Conservation (phyloP, 2,888 invertebrate genomes). For the Synergus japonicus region DNA sequence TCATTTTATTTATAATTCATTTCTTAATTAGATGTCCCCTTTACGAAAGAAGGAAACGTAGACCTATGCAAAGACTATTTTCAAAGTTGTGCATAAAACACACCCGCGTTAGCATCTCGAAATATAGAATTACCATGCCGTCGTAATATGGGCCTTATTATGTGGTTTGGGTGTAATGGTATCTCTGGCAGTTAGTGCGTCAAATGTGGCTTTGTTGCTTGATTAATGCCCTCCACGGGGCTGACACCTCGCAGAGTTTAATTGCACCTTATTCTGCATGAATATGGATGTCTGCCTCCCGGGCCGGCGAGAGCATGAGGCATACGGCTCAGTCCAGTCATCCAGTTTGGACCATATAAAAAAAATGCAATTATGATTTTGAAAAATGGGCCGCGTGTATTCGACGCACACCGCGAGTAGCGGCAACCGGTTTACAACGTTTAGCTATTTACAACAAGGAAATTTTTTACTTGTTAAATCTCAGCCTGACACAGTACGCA, state of each 20-base stretch:
- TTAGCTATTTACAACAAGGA: constrained; percentile 40
- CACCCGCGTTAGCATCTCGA: constrained; percentile 49
- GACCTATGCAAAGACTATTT: neutral
- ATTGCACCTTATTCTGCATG: constrained; percentile 77
- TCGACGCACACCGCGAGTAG: constrained; percentile 53
- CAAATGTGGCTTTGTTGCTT: constrained; percentile 75
- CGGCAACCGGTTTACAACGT: constrained; percentile 63
- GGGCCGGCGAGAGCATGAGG: constrained; percentile 58
- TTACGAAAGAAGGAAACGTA: neutral
- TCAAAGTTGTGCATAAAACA: constrained; percentile 42
- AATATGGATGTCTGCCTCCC: constrained; percentile 76
- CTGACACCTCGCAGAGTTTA: constrained; percentile 77
- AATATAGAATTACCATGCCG: constrained; percentile 64
- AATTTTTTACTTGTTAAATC: neutral
- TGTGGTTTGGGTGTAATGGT: constrained; percentile 69
- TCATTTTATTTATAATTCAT: neutral
- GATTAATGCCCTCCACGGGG: constrained; percentile 75
- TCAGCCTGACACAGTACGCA: neutral
- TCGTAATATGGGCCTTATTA: constrained; percentile 71
- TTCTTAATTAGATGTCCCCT: neutral
- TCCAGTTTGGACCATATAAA: constrained; percentile 54
- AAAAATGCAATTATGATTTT: constrained; percentile 76
- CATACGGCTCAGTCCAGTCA: constrained; percentile 41
- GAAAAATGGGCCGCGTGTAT: constrained; percentile 71
- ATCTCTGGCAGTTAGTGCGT: constrained; percentile 72